Evolutionary conservation across 2,888 invertebrate species (phyloP), one percentile per base, ranked within the genome.

Genomic region (Pecten maximus): DNA sequence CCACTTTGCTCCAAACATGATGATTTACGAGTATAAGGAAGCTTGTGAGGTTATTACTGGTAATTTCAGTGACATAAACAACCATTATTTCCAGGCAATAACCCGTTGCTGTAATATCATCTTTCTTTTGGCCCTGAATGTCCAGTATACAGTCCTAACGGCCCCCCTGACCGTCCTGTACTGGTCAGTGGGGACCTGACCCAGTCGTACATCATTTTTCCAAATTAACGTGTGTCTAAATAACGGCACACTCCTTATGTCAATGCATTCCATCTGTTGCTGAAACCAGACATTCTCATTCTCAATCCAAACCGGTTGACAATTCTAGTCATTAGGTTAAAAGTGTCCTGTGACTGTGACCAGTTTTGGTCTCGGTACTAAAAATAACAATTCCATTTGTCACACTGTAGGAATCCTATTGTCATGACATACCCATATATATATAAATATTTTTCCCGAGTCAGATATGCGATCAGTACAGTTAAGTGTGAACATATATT

Each of bases 291-390:
- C 74, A 10, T 74, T 28, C 35, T 28, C 74, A 54, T 54, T 74
- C 35, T 74, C 74, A 10, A 15, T 15, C 28, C 35, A 28, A 74
- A 28, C 74, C 35, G 74, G 74, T 74, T 28, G 74, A 74, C 74
- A 74, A 74, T 74, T 74, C 74, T 74, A 74, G 10, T 74, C 74
- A 74, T 74, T 74, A 74, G 12, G 74, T 35, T 74, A 74, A 74
- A 74, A 74, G 74, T 35, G 35, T 74, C 35, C 35, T 74, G 12
- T 28, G 28, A 74, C 35, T 74, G 74, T 74, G 28, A 74, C 74
- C 28, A 28, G 28, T 74, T 74, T 74, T 74, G 74, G 74, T 74
- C 74, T 74, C 74, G 28, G 74, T 35, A 74, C 74, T 35, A 35
- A 74, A 74, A 74, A 35, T 74, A 74, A 74, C 23, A 35, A 74